Percentiles rank a stretch among this genome's conserved stretches.
Evolutionary conservation across 2,797 vertebrate species (phyloP).

Genomic region (Semotilus atromaculatus): DNA sequence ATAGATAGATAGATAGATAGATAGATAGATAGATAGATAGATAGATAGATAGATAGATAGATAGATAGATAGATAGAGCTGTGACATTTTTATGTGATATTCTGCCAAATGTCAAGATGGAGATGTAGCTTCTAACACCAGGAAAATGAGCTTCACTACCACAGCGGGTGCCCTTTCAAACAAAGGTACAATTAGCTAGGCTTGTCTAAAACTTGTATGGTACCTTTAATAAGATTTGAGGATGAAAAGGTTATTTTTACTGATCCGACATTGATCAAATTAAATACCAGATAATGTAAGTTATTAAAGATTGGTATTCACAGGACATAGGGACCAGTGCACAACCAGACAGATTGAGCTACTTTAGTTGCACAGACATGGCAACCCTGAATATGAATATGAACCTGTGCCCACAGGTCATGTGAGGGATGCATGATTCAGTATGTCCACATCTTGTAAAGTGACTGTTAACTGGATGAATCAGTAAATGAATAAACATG

Average conservation of each 20-base stretch:
- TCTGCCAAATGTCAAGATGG: no score
- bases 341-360: neutral
- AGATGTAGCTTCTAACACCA: neutral
- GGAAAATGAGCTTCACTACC: neutral
- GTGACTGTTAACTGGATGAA: neutral
- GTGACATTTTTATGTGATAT: no score
- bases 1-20: neutral
- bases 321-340: neutral
- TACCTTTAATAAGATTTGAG: neutral
- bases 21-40: neutral
- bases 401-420: constrained; percentile 26
- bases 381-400: neutral
- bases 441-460: constrained; percentile 19
- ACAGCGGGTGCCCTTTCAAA: neutral
- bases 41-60: neutral
- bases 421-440: constrained; percentile 2
- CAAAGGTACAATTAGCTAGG: neutral
- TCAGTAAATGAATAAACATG: constrained; percentile 35
- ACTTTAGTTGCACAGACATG: no score
- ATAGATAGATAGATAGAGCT: neutral
- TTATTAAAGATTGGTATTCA: neutral
- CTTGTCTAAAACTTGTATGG: neutral
- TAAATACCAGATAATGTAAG: neutral
- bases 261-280: neutral
- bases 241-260: neutral